phyloP scores from a whole-genome alignment of 1,140 invertebrate species.

The Liolophura sinensis region DNA sequence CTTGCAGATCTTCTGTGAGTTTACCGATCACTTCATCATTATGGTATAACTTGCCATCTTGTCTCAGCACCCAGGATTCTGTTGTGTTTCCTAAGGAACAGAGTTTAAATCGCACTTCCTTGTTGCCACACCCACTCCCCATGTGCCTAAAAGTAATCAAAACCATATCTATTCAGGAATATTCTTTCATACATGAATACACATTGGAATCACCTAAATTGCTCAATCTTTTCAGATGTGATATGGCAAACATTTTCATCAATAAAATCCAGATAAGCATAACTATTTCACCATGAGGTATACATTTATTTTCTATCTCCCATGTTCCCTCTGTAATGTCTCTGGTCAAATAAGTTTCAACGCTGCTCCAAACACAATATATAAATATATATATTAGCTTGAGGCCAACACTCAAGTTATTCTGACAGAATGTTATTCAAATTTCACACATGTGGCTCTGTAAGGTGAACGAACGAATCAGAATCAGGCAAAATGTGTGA shows the following conservation, averaged over 20 bases:
- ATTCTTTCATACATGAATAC: neutral
- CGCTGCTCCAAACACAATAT: too few relatives aligned
- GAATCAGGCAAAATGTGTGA: too few relatives aligned
- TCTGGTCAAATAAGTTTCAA: too few relatives aligned
- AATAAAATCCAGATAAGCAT: too few relatives aligned
- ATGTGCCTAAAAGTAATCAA: slow-evolving; percentile 65
- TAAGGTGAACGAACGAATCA: too few relatives aligned
- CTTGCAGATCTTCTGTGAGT: slow-evolving; percentile 70
- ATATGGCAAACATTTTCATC: neutral
- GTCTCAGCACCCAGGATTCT: slow-evolving; percentile 91
- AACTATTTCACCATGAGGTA: too few relatives aligned
- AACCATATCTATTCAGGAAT: neutral
- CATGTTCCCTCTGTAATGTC: too few relatives aligned
- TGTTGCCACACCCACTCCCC: slow-evolving; percentile 93
- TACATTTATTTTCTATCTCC: too few relatives aligned
- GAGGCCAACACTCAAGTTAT: too few relatives aligned
- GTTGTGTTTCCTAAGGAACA: slow-evolving; percentile 79
- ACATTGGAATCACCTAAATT: neutral
- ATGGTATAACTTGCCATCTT: slow-evolving; percentile 84
- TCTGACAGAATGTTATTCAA: too few relatives aligned
- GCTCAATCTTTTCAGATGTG: neutral
- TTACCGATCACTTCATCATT: slow-evolving; percentile 80
- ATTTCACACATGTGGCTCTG: too few relatives aligned
- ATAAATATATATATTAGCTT: too few relatives aligned
- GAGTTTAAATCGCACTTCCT: slow-evolving; percentile 83